Base-by-base conservation (phyloP, 2,888 invertebrate genomes). In the Microctonus brassicae region DNA sequence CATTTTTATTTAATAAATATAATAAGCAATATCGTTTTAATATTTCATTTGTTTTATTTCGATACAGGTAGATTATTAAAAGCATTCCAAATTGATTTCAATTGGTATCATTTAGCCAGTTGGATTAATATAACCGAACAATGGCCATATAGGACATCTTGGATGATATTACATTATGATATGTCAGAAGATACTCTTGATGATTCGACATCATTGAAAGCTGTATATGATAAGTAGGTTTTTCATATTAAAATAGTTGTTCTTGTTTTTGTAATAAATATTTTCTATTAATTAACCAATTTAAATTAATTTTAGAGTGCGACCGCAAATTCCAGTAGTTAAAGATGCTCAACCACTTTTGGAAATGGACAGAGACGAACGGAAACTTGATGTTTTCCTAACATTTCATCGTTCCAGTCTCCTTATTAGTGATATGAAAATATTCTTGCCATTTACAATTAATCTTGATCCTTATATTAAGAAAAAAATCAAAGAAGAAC, bases 111-210 rank as follows among this genome's bases (percentile, higher is more conserved):
- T 81, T 90, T 99, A 80, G 98, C 98, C 74, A 96, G 97, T 72
- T 99, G 99, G 99, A 95, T 99, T 78, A 98, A 99, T 88, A 93
- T 99, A 70, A 97, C 98, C 0, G 99, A 99, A 86, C 99, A 99
- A 87, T 99, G 99, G 99, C 99, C 99, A 0, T 95, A 97, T 88
- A 91, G 98, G 69, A 96, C 98, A 29, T 98, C 98, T 13, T 98
- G 98, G 98, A 94, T 99, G 82, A 97, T 99, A 76, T 92, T 97
- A 81, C 95, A 97, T 87, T 97, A 95, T 85, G 98, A 98, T 87
- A 92, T 94, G 70, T 93, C 92, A 80, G 97, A 98, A 85, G 95
- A 97, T 33, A 91, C 91, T 73, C 91, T 97, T 61, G 97, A 97
- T 73, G 97, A 98, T 86, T 91, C 91, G 74, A 92, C 93, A 57